Evolutionary conservation across 2,797 vertebrate species (phyloP).

Genomic region (Sebastolobus altivelis): DNA sequence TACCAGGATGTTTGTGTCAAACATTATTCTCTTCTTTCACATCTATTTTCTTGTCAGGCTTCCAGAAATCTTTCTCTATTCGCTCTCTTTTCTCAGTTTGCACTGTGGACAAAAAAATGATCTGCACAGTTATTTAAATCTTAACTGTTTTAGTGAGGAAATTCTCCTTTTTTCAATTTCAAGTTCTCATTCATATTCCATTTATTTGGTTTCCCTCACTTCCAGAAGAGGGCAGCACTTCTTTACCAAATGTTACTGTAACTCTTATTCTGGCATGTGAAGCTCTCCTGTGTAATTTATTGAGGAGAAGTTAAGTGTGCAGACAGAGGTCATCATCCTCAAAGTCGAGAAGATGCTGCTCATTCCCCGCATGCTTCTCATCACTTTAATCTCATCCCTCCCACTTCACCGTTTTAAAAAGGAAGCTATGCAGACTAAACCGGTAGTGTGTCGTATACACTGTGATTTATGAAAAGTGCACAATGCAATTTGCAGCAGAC

Average conservation of each 20-base stretch:
- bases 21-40: slow-evolving; percentile 6
- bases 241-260: slow-evolving; percentile 59
- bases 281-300: slow-evolving; percentile 34
- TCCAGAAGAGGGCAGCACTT: slow-evolving; percentile 84
- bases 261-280: slow-evolving; percentile 12
- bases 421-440: slow-evolving; percentile 43
- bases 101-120: not conserved
- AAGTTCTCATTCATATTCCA: not conserved
- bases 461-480: slow-evolving; percentile 60
- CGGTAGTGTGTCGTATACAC: slow-evolving; percentile 21
- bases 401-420: slow-evolving; percentile 46
- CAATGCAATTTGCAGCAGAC: slow-evolving; percentile 58
- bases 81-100: not conserved
- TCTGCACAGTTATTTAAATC: not conserved
- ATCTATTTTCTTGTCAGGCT: slow-evolving; percentile 13
- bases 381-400: slow-evolving; percentile 46
- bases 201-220: slow-evolving; percentile 21
- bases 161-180: not conserved
- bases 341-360: slow-evolving; percentile 20
- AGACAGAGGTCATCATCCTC: slow-evolving; percentile 38
- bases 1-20: slow-evolving; percentile 25
- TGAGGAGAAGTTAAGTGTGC: slow-evolving; percentile 10
- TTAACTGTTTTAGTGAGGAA: not conserved
- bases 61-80: not conserved
- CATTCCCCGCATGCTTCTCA: slow-evolving; percentile 37